These are phyloP conservation scores for Daphoenositta chrysoptera DNA, from an alignment of 2,113 vertebrate genomes.

Conservation along the genomic window DNA sequence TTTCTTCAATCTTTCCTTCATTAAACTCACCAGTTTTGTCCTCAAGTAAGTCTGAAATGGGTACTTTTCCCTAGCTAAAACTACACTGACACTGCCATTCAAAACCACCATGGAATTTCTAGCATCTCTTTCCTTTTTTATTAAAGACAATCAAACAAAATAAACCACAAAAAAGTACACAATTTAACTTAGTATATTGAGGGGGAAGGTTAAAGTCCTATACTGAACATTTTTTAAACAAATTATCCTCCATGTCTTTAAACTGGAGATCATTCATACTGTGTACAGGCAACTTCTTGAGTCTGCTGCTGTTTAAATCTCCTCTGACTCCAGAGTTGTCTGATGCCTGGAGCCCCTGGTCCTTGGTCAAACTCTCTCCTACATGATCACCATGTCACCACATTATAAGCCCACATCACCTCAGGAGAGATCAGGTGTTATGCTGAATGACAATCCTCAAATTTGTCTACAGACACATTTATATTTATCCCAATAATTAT, in stretches of 20 bases:
- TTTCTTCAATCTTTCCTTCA: background rate
- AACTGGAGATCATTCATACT: background rate
- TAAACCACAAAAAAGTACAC: background rate
- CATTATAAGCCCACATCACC: background rate
- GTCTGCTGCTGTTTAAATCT: background rate
- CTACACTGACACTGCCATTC: background rate
- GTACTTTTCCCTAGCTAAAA: background rate
- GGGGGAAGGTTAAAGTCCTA: background rate
- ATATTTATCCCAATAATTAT: background rate
- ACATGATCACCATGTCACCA: too few species aligned
- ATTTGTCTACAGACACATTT: background rate
- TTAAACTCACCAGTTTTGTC: background rate
- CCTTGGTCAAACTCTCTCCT: background rate
- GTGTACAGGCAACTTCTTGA: background rate
- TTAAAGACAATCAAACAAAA: background rate
- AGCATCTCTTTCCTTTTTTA: background rate
- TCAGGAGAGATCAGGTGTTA: background rate
- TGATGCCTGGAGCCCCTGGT: background rate
- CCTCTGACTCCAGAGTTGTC: background rate
- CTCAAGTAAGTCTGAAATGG: background rate
- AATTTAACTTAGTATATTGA: background rate
- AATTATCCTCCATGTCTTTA: background rate
- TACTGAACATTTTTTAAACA: background rate
- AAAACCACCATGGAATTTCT: background rate
- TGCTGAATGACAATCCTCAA: background rate